phyloP scores from a whole-genome alignment of 2,888 invertebrate genomes.

The Sinelater perroti region DNA sequence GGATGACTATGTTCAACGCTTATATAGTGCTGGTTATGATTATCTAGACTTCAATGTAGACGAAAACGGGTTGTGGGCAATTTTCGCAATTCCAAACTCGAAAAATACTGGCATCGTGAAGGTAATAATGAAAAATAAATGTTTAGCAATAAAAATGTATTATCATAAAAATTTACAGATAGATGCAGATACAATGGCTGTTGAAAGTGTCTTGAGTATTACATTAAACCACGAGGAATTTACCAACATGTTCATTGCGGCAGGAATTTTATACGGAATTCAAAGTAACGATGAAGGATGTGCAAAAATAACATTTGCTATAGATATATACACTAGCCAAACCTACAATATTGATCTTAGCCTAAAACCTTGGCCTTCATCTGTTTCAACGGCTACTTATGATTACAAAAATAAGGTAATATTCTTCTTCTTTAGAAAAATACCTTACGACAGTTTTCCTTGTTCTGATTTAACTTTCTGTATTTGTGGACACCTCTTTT shows the following conservation, averaged over 20 bases:
- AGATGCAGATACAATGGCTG: slow-evolving; percentile 68
- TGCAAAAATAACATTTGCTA: slow-evolving; percentile 87
- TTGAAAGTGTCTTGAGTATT: slow-evolving; percentile 86
- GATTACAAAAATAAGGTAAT: slow-evolving; percentile 80
- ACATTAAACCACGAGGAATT: slow-evolving; percentile 87
- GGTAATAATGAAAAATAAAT: too few species aligned
- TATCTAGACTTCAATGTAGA: slow-evolving; percentile 95
- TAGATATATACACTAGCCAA: slow-evolving; percentile 87
- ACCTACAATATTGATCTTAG: slow-evolving; percentile 77
- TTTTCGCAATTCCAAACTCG: slow-evolving; percentile 81
- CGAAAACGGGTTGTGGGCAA: slow-evolving; percentile 96
- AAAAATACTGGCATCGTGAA: slow-evolving; percentile 90
- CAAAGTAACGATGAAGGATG: slow-evolving; percentile 83
- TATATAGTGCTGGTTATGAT: slow-evolving; percentile 82
- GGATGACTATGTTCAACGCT: too few species aligned
- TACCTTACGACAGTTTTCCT: too few species aligned
- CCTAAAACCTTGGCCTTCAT: slow-evolving; percentile 97
- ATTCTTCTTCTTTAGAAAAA: too few species aligned
- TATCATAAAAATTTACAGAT: slow-evolving; percentile 59
- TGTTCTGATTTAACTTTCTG: too few species aligned
- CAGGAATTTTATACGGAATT: slow-evolving; percentile 94
- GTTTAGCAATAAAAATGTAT: too few species aligned
- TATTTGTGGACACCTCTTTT: too few species aligned
- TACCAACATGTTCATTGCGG: slow-evolving; percentile 97
- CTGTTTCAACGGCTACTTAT: slow-evolving; percentile 89